Evolutionary conservation across 2,888 invertebrate genomes (phyloP).

Genomic region (Drosophila colorata): DNA sequence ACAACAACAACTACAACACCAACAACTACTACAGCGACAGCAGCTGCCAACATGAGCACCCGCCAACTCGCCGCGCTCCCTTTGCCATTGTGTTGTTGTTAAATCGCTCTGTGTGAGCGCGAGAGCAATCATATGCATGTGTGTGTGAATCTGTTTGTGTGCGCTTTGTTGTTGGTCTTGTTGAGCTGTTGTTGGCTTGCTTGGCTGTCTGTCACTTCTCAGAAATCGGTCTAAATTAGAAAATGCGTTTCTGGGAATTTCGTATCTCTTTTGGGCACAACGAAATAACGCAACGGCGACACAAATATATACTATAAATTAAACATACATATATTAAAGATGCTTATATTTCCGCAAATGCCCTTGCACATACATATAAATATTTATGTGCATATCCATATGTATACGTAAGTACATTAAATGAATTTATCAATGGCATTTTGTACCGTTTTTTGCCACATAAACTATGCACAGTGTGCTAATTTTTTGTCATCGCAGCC

Average conservation of each 20-base stretch:
- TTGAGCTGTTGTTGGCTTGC: conserved; percentile 63
- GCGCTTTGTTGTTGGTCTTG: conserved; percentile 69
- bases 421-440: conserved; percentile 60
- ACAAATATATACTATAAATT: conserved; percentile 52
- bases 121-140: conserved; percentile 29
- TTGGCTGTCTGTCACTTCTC: conserved; percentile 82
- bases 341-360: conserved; percentile 33
- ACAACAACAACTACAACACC: conserved; percentile 49
- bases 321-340: conserved; percentile 37
- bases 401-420: conserved; percentile 6
- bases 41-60: conserved; percentile 77
- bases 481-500: conserved; percentile 28
- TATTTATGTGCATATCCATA: neutral
- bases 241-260: conserved; percentile 84
- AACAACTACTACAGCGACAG: conserved; percentile 50
- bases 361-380: conserved; percentile 30
- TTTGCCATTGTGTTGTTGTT: conserved; percentile 42
- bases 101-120: conserved; percentile 54
- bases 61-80: conserved; percentile 64
- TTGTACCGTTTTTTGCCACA: conserved; percentile 44
- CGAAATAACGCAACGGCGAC: conserved; percentile 63
- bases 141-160: conserved; percentile 33
- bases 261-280: conserved; percentile 79
- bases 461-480: conserved; percentile 19
- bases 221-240: conserved; percentile 84